phyloP scores from a whole-genome alignment of 2,888 invertebrate species.

The Zonitis immaculata region DNA sequence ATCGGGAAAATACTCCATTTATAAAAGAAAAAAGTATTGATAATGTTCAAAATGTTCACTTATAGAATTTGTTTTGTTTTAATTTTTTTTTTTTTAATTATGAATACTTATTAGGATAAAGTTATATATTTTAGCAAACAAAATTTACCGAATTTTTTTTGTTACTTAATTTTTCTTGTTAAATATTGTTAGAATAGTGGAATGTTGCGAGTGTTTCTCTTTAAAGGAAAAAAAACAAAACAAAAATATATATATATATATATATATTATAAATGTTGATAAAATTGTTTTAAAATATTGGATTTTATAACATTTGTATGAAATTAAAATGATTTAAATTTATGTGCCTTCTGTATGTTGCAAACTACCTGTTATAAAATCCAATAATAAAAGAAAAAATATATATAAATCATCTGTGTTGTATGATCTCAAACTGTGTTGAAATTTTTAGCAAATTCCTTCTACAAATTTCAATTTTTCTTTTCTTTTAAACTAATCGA shows the following conservation, averaged over 20 bases:
- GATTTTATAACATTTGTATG: neutral
- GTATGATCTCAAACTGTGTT: slow-evolving; percentile 5
- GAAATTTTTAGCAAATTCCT: slow-evolving; percentile 5
- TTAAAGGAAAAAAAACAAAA: too few relatives aligned
- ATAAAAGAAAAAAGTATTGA: neutral
- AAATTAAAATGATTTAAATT: slow-evolving; percentile 1
- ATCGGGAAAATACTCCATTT: neutral
- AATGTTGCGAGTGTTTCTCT: neutral
- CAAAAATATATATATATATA: neutral
- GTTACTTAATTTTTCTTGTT: neutral
- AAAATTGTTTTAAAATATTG: neutral
- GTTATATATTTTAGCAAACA: neutral
- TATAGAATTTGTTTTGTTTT: neutral
- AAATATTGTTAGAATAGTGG: neutral
- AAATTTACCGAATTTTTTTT: neutral
- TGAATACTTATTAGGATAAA: too few relatives aligned
- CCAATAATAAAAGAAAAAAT: too few relatives aligned
- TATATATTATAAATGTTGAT: neutral
- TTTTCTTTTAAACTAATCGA: too few relatives aligned
- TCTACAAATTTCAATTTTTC: too few relatives aligned
- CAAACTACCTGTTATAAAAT: slow-evolving; percentile 1
- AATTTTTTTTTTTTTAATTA: neutral
- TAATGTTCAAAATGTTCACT: neutral
- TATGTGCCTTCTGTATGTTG: neutral
- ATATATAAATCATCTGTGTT: neutral